Conservation (phyloP, 2,113 vertebrate species). For the Meleagris gallopavo region DNA sequence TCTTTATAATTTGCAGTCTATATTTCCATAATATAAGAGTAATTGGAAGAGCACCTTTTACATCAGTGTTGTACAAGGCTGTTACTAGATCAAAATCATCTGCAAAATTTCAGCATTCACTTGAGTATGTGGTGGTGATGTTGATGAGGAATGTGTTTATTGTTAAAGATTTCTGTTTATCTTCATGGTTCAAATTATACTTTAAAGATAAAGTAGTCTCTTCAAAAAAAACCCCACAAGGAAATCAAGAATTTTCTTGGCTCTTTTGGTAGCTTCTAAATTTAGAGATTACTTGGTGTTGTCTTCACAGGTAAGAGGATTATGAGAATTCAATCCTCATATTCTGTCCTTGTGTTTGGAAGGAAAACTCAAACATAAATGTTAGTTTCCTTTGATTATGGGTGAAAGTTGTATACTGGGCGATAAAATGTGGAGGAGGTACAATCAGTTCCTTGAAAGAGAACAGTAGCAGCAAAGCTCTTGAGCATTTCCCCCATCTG, state of each 20-base stretch:
- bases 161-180: neutral
- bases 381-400: neutral
- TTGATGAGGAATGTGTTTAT: neutral
- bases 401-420: neutral
- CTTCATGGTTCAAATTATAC: neutral
- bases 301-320: neutral
- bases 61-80: neutral
- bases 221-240: neutral
- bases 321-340: neutral
- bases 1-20: neutral
- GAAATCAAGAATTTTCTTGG: neutral
- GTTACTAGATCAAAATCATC: neutral
- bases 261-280: neutral
- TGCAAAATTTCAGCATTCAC: neutral
- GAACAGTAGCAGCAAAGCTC: neutral
- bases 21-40: neutral
- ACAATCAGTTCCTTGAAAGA: neutral
- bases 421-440: neutral
- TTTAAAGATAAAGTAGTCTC: neutral
- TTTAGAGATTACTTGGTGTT: fast-evolving
- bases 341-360: neutral
- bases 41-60: neutral
- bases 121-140: neutral
- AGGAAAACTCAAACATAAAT: neutral
- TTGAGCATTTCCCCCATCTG: neutral